Evolutionary conservation across 37 sponge, comb jelly and placozoan species (phyloP).

Genomic region (Oopsacas minuta): DNA sequence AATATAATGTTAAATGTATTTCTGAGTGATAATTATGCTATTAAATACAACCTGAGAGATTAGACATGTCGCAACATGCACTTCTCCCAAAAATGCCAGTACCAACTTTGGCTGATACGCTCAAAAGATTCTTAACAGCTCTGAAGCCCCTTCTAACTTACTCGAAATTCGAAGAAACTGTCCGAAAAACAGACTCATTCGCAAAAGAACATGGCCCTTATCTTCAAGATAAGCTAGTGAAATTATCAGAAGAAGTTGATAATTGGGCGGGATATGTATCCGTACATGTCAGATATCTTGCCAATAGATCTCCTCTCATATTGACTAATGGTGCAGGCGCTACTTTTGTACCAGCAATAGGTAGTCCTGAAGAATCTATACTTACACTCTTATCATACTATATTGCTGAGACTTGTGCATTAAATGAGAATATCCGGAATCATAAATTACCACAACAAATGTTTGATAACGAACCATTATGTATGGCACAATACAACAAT

Average conservation of each 20-base stretch:
- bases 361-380: not conserved
- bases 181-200: not conserved
- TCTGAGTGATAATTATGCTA: too few species aligned
- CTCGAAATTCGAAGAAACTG: not conserved
- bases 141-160: not conserved
- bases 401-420: not conserved
- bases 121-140: not conserved
- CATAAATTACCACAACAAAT: not conserved
- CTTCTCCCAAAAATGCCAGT: not conserved
- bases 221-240: not conserved
- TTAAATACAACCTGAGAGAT: too few species aligned
- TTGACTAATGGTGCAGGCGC: not conserved
- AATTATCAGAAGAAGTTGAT: not conserved
- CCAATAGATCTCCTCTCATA: not conserved
- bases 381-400: not conserved
- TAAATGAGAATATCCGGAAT: not conserved
- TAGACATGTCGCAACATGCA: not conserved
- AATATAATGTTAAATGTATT: too few species aligned
- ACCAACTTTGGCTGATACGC: not conserved
- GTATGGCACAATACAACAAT: not conserved
- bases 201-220: not conserved
- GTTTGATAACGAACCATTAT: not conserved
- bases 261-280: not conserved
- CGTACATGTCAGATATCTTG: not conserved
- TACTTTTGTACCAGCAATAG: not conserved